These are phyloP conservation scores for Montipora capitata DNA, from an alignment of 92 coral and sea anemone species.

Conservation along the genomic window DNA sequence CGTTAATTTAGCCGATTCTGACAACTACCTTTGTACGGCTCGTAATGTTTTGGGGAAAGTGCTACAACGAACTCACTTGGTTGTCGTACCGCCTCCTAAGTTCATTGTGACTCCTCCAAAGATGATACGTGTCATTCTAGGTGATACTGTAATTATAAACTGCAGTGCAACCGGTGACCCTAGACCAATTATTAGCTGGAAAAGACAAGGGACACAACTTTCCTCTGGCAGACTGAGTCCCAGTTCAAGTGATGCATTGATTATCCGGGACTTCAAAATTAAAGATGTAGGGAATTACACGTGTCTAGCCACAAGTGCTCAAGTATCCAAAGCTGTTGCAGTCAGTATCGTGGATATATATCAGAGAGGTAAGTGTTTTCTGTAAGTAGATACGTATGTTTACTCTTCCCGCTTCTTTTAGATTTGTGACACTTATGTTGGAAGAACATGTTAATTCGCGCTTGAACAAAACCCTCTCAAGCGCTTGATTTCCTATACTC, in stretches of 20 bases:
- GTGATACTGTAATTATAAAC: background rate
- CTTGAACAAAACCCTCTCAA: too few relatives aligned
- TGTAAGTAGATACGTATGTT: too few relatives aligned
- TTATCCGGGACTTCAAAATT: background rate
- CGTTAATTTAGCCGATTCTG: slow-evolving; percentile 18
- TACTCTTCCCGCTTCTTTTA: too few relatives aligned
- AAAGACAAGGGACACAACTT: slow-evolving; percentile 7
- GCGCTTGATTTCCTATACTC: too few relatives aligned
- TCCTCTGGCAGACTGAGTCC: slow-evolving; percentile 10
- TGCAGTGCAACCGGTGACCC: background rate
- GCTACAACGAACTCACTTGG: background rate
- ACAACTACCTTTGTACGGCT: slow-evolving; percentile 43
- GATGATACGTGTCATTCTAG: background rate
- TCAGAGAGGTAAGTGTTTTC: background rate
- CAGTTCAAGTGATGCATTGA: background rate
- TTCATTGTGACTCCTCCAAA: background rate
- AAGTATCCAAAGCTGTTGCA: background rate
- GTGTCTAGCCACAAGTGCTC: slow-evolving; percentile 26
- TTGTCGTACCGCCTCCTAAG: background rate
- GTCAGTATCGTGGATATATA: background rate
- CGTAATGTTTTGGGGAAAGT: slow-evolving; percentile 26
- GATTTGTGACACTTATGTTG: too few relatives aligned
- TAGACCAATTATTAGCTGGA: slow-evolving; percentile 22
- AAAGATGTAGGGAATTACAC: slow-evolving; percentile 18
- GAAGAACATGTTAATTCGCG: too few relatives aligned